Percentiles rank a stretch among this genome's conserved stretches.
Conservation (phyloP, 2,888 invertebrate genomes). For the Tuta absoluta region DNA sequence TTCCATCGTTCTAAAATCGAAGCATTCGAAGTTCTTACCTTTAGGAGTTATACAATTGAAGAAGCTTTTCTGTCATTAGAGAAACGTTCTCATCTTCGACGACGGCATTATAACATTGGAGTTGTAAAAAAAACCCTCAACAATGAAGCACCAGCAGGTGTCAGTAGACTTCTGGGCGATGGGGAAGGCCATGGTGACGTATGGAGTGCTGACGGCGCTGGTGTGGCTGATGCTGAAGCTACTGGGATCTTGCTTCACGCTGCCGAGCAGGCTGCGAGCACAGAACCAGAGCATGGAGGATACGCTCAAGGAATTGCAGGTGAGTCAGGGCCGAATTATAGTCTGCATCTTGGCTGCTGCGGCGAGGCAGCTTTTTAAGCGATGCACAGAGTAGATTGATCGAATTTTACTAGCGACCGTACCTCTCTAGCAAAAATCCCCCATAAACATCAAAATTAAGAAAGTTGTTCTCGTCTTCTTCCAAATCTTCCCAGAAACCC, state of each 20-base stretch:
- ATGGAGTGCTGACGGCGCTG: constrained; percentile 81
- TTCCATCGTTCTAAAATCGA: too few relatives aligned
- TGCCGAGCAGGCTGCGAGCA: constrained; percentile 82
- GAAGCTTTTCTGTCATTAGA: neutral
- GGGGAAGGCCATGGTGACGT: constrained; percentile 83
- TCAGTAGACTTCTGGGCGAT: constrained; percentile 85
- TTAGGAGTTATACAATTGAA: too few relatives aligned
- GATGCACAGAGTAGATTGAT: too few relatives aligned
- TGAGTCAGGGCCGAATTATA: constrained; percentile 36
- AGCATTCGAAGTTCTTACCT: too few relatives aligned
- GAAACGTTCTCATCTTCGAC: neutral
- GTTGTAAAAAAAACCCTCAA: neutral
- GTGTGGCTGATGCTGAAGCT: constrained; percentile 85
- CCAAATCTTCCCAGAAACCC: too few relatives aligned
- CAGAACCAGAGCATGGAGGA: constrained; percentile 77
- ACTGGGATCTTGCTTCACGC: constrained; percentile 83
- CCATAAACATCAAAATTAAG: too few relatives aligned
- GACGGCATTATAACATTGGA: neutral
- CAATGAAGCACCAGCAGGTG: constrained; percentile 86
- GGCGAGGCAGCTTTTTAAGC: too few relatives aligned
- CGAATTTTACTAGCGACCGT: too few relatives aligned
- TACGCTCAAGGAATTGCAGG: constrained; percentile 77
- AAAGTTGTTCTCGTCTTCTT: too few relatives aligned
- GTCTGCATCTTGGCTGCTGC: too few relatives aligned
- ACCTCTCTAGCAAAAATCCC: too few relatives aligned